phyloP scores from a whole-genome alignment of 2,888 invertebrate species.

The Rhingia campestris region DNA sequence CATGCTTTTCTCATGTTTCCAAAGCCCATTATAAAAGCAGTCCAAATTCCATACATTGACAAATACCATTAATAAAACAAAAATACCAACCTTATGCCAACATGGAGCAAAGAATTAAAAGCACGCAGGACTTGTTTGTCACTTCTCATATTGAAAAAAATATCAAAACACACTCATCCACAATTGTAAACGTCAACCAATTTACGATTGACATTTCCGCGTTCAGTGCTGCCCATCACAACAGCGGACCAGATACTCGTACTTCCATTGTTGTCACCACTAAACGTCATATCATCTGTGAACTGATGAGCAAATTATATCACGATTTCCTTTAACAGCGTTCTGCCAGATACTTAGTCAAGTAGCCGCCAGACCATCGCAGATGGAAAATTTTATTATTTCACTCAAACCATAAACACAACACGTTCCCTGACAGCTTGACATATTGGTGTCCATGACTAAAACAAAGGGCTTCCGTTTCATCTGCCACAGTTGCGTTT shows the following conservation, averaged over 20 bases:
- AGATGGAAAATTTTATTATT: constrained; percentile 67
- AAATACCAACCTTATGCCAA: neutral
- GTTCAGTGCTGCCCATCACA: constrained; percentile 27
- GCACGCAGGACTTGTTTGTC: constrained; percentile 23
- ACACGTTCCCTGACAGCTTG: constrained; percentile 66
- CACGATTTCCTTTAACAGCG: constrained; percentile 49
- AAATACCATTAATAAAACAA: neutral
- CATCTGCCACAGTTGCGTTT: constrained; percentile 29
- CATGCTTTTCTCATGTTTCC: too few species aligned
- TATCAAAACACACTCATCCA: constrained; percentile 4
- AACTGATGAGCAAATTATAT: constrained; percentile 62
- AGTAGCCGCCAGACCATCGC: neutral
- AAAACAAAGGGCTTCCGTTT: constrained; percentile 67
- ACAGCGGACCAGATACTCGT: constrained; percentile 19
- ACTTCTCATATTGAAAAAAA: neutral
- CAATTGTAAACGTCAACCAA: constrained; percentile 48
- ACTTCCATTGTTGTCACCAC: constrained; percentile 49
- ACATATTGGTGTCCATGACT: constrained; percentile 66
- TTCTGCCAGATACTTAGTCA: constrained; percentile 26
- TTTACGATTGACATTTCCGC: constrained; percentile 64
- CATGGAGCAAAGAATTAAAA: constrained; percentile 22
- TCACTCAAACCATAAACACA: constrained; percentile 70
- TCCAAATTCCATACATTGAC: too few species aligned
- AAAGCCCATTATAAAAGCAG: too few species aligned
- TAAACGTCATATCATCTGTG: constrained; percentile 44